Base-by-base conservation (phyloP, 92 coral and sea anemone species). In the Palythoa caribaeorum region DNA sequence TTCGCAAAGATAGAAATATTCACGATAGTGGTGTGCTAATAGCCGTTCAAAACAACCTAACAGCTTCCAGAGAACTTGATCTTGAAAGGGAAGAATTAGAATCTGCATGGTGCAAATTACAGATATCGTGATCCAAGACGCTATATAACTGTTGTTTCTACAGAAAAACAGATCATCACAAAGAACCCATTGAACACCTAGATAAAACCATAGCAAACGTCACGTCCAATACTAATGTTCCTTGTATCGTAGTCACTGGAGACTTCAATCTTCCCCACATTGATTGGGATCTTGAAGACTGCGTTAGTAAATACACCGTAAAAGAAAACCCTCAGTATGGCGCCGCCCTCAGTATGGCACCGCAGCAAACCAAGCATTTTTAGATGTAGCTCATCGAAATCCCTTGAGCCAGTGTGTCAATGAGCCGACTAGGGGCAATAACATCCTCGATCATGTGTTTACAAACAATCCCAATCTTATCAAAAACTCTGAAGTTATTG, bases 191-290 rank as follows among this genome's bases (percentile, higher is more conserved):
- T 53, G 76, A 76, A 17, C 40, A 76, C 19, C 89, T 77, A 38
- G 85, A 87, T 39, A 65, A 87, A 76, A 35, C 90, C 60, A 74
- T 65, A 62, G 28, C 1, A 60, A 55, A 38, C 20, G 50, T 16
- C 38, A 76, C 59, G 28, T 87, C 77, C 76, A 77, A 14, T 48
- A 63, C 7, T 62, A 55, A 71, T 48, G 14, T 73, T 21, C 88
- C 88, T 16, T 14, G 40, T 73, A n/a, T 72, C 3, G 19, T 73
- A 17, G 37, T 74, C 44, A 76, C 83, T 89, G 88, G 88, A 28
- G 84, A 89, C 77, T 76, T 89, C 40, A 84, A 89, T 84, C 79
- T 83, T 47, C 79, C 84, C 37, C 92, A 66, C 52, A 76, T 83
- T n/a, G 79, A 52, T 14, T 89, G 89, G 89, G 79, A 89, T 57